Percentiles rank a stretch among this genome's conserved stretches.
Evolutionary conservation across 64 coral and sea anemone species (phyloP).

Genomic region (Actinia tenebrosa): DNA sequence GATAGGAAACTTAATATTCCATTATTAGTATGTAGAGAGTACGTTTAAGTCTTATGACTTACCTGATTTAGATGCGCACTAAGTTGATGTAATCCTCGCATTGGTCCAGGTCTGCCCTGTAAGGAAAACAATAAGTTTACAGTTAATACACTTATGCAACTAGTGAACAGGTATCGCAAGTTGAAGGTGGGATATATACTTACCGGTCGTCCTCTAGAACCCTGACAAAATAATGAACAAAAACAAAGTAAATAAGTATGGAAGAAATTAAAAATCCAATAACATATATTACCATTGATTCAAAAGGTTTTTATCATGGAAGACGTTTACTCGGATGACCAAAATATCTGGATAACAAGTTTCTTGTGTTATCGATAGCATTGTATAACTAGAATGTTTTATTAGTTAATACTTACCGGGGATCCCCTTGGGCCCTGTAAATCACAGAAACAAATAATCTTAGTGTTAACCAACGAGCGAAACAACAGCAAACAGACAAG

Average conservation of each 20-base stretch:
- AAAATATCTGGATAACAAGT: not conserved
- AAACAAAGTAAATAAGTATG: not conserved
- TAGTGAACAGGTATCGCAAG: not conserved
- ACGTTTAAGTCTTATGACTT: not conserved
- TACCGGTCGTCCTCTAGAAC: constrained; percentile 51
- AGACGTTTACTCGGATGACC: not conserved
- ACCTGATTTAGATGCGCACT: not conserved
- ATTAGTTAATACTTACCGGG: not conserved
- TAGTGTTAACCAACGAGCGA: not conserved
- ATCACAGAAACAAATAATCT: not conserved
- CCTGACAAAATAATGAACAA: constrained; percentile 29
- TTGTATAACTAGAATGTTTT: not conserved
- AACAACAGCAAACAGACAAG: not conserved
- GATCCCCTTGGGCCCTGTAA: not conserved
- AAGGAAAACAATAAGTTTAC: not conserved
- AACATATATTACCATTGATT: not conserved
- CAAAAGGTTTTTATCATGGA: too few relatives aligned
- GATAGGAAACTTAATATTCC: not conserved
- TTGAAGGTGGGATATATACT: not conserved
- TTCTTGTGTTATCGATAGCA: not conserved
- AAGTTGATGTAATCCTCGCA: constrained; percentile 33
- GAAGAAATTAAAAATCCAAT: too few relatives aligned
- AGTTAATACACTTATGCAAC: not conserved
- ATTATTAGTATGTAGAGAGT: not conserved
- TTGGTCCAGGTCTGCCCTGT: constrained; percentile 65